Evolutionary conservation across 2,797 vertebrate genomes (phyloP), one percentile per base, ranked within the genome.

Genomic region (Malurus leucopterus): DNA sequence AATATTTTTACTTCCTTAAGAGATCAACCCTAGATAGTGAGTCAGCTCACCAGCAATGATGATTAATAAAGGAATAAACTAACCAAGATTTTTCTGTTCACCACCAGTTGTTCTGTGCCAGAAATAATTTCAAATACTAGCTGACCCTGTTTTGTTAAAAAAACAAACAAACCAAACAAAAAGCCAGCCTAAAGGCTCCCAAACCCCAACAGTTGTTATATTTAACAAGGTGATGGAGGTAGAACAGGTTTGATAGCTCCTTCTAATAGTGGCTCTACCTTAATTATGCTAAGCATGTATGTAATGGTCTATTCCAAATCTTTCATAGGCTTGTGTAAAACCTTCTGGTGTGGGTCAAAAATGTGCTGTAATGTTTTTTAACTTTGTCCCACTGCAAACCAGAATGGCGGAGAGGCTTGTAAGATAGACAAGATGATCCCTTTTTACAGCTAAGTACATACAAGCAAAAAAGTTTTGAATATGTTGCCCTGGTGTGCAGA

Each of bases 31-130:
- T 83, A 34, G 51, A 26, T 51, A 55, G 51, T 91, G 65, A 86
- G 15, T 91, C 78, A 90, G 58, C 30, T 90, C n/a, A 32, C 58
- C 29, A 74, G 34, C 75, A 84, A 50, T 64, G 78, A 74, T 71
- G 54, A 71, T 86, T 80, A 88, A 87, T 82, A 58, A 80, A 82
- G 29, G 15, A 86, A 68, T 51, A 84, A 69, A 23, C 36, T 88
- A 84, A 69, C 57, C 50, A 71, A 90, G 40, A 32, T 26, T 50
- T 65, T 46, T 65, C 40, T 76, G 8, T 81, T 86, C 67, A 36
- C n/a, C n/a, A 51, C 17, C 1, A 8, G 30, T 57, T 86, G 13
- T 82, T 82, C 23, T 88, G 40, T 76, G 62, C 30, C 71, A 68
- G 27, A 76, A 86, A 8, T 76, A 41, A n/a, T 54, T 90, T 32